These are phyloP conservation scores for Charaxes varanes DNA, from an alignment of 1,140 invertebrate genomes.

Conservation along the genomic window DNA sequence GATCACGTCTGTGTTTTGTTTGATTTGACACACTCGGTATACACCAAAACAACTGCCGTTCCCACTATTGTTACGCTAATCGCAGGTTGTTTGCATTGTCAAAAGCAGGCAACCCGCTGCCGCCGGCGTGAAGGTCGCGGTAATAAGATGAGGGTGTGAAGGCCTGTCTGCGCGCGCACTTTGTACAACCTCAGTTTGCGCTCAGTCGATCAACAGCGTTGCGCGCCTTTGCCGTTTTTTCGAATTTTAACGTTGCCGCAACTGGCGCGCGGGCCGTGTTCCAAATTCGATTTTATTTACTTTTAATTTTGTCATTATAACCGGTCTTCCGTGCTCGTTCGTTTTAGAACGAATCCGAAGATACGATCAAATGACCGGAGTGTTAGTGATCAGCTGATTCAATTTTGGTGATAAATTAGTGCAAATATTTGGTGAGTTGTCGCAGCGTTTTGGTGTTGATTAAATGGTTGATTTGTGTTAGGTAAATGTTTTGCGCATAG, in stretches of 20 bases:
- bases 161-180: constrained; percentile 49
- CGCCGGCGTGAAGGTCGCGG: constrained; percentile 38
- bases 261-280: constrained; percentile 23
- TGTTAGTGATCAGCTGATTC: constrained; percentile 37
- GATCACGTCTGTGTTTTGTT: too few relatives aligned
- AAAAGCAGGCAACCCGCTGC: constrained; percentile 10
- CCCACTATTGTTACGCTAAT: constrained; percentile 12
- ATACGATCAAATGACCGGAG: constrained; percentile 15
- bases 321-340: constrained; percentile 13
- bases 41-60: not conserved
- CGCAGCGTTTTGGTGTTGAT: constrained; percentile 33
- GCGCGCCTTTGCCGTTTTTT: constrained; percentile 34
- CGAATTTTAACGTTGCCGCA: constrained; percentile 15
- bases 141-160: constrained; percentile 34
- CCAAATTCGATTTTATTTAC: constrained; percentile 16
- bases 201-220: constrained; percentile 58
- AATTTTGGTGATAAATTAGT: constrained; percentile 14
- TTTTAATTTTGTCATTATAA: not conserved
- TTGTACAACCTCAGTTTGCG: constrained; percentile 16
- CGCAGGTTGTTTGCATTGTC: constrained; percentile 19
- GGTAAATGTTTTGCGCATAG: constrained; percentile 61
- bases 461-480: constrained; percentile 48
- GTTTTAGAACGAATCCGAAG: constrained; percentile 18
- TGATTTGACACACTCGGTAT: not conserved
- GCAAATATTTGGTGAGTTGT: constrained; percentile 46